Conservation (phyloP, 2,797 vertebrate genomes). For the Acanthopagrus latus region DNA sequence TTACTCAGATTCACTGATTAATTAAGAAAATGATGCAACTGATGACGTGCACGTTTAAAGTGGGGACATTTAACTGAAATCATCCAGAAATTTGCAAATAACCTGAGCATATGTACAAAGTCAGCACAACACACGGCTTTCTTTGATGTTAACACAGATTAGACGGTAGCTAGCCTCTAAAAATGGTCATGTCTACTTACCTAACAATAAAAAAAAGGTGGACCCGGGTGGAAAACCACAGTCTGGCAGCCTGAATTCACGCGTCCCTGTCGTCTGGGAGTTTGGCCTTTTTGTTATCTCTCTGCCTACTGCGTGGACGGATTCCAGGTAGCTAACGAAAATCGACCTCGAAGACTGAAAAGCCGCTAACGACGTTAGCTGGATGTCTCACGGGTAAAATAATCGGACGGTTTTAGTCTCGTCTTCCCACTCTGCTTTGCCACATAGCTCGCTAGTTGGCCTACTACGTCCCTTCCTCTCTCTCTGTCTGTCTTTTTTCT, state of each 20-base stretch:
- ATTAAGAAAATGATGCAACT: background rate
- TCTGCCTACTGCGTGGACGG: conserved; percentile 66
- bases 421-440: conserved; percentile 52
- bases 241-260: conserved; percentile 42
- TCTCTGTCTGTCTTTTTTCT: conserved; percentile 42
- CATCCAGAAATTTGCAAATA: background rate
- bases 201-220: conserved; percentile 24
- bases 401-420: conserved; percentile 20
- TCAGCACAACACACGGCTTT: conserved; percentile 1
- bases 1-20: conserved; percentile 24
- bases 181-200: conserved; percentile 56
- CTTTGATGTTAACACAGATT: conserved; percentile 37
- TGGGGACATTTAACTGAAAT: background rate
- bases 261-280: conserved; percentile 61
- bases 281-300: conserved; percentile 74
- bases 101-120: background rate
- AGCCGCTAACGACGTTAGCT: conserved; percentile 20
- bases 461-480: conserved; percentile 72
- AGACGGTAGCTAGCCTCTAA: background rate
- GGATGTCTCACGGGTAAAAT: background rate
- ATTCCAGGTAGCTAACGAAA: conserved; percentile 56
- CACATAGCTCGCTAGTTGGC: conserved; percentile 59
- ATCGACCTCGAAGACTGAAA: conserved; percentile 40
- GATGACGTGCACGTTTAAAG: background rate
- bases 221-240: conserved; percentile 13